Evolutionary conservation across 2,888 invertebrate species (phyloP).

Genomic region (Tachina lurida): DNA sequence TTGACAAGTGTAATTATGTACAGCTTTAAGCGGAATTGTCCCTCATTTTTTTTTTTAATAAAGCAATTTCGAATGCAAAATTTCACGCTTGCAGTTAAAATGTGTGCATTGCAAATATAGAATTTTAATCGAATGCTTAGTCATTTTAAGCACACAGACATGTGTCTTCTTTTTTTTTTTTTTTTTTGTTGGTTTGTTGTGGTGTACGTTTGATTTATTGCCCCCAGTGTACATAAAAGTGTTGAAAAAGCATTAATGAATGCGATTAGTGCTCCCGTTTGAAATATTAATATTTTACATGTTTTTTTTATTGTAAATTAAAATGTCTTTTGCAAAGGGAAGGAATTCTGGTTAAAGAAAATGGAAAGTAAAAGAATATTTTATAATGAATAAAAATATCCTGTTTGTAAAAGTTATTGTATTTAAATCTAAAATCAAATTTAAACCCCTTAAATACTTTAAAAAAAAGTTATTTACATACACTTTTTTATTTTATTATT

Average conservation of each 20-base stretch:
- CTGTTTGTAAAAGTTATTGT: too few relatives aligned
- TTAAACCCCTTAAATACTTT: too few relatives aligned
- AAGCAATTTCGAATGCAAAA: slow-evolving; percentile 32
- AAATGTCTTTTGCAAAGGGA: slow-evolving; percentile 17
- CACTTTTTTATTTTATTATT: too few relatives aligned
- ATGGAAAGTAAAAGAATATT: not conserved
- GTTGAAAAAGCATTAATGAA: slow-evolving; percentile 38
- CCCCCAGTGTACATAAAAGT: slow-evolving; percentile 9
- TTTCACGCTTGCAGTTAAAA: slow-evolving; percentile 10
- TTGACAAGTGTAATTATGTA: slow-evolving; percentile 20
- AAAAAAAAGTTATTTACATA: too few relatives aligned
- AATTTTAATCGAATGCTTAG: slow-evolving; percentile 46
- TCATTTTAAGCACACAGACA: not conserved
- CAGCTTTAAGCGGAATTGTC: slow-evolving; percentile 17
- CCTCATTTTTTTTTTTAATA: not conserved
- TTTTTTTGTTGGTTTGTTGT: not conserved
- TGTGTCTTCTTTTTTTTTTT: not conserved
- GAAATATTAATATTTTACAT: slow-evolving; percentile 3
- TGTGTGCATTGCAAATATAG: slow-evolving; percentile 26
- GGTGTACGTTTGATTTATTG: slow-evolving; percentile 14
- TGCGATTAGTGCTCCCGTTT: slow-evolving; percentile 37
- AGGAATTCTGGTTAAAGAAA: not conserved
- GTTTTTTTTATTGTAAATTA: not conserved
- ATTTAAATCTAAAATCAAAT: too few relatives aligned
- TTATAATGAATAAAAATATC: not conserved